Conservation (phyloP, 2,797 vertebrate species). For the Clarias fuscus region DNA sequence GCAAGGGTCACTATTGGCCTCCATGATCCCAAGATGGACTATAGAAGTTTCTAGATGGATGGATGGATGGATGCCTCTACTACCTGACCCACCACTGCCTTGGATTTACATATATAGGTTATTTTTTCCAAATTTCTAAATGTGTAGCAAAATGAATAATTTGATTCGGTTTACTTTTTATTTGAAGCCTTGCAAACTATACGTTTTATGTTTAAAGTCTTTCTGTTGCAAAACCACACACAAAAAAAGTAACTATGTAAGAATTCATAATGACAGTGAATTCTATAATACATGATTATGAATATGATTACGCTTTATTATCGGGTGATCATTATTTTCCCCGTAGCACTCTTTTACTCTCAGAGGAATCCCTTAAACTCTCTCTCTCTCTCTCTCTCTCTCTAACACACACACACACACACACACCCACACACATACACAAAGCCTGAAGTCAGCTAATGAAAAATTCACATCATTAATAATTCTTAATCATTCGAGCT, state of each 20-base stretch:
- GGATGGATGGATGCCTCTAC: too few species aligned
- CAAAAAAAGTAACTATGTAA: background rate
- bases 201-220: background rate
- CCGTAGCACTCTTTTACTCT: background rate
- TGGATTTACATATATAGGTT: background rate
- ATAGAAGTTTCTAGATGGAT: too few species aligned
- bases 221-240: background rate
- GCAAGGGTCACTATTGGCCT: too few species aligned
- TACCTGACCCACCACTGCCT: background rate
- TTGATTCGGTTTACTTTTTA: background rate
- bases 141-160: background rate
- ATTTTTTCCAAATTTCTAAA: background rate
- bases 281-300: background rate
- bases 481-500: slow-evolving; percentile 43
- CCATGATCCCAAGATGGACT: too few species aligned
- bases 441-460: slow-evolving; percentile 25
- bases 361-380: background rate
- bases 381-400: background rate
- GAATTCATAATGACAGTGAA: background rate
- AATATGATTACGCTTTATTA: background rate
- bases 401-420: background rate
- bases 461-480: slow-evolving; percentile 49
- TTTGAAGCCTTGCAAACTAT: background rate
- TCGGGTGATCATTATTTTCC: background rate
- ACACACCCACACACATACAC: slow-evolving; percentile 1